phyloP scores from a whole-genome alignment of 1,140 invertebrate genomes.

The Frieseomelitta varia region DNA sequence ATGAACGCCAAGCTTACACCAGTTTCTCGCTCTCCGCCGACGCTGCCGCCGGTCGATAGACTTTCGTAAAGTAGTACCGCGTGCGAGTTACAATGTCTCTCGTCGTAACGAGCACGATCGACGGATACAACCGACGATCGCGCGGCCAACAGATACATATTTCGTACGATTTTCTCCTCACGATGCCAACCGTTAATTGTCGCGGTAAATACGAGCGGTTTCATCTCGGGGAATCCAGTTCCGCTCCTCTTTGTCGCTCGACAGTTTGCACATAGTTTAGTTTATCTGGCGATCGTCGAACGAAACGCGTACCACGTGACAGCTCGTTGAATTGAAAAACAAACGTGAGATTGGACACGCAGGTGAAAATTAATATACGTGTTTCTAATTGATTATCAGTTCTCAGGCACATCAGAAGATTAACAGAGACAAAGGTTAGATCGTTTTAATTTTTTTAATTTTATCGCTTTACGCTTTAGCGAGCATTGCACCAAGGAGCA shows the following conservation, averaged over 20 bases:
- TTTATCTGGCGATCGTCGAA: no score
- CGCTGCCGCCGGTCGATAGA: constrained; percentile 10
- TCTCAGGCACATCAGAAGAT: no score
- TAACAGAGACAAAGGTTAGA: no score
- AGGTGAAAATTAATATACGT: no score
- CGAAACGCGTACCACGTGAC: no score
- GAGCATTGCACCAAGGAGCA: no score
- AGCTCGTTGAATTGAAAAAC: no score
- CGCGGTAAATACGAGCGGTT: background rate
- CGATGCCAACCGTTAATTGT: constrained; percentile 14
- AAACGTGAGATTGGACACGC: no score
- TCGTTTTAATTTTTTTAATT: no score
- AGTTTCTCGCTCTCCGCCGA: constrained; percentile 44
- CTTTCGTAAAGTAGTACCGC: constrained; percentile 9
- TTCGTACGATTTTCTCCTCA: background rate
- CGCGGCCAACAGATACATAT: no score
- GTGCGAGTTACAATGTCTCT: background rate
- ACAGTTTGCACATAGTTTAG: background rate
- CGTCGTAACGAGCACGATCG: background rate
- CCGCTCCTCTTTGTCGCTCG: background rate
- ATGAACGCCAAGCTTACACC: constrained; percentile 36
- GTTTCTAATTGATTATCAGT: no score
- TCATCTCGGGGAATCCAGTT: background rate
- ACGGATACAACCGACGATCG: background rate
- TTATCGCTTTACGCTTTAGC: no score